Conservation (phyloP, 37 sponge, comb jelly and placozoan genomes). For the Ianthella basta region DNA sequence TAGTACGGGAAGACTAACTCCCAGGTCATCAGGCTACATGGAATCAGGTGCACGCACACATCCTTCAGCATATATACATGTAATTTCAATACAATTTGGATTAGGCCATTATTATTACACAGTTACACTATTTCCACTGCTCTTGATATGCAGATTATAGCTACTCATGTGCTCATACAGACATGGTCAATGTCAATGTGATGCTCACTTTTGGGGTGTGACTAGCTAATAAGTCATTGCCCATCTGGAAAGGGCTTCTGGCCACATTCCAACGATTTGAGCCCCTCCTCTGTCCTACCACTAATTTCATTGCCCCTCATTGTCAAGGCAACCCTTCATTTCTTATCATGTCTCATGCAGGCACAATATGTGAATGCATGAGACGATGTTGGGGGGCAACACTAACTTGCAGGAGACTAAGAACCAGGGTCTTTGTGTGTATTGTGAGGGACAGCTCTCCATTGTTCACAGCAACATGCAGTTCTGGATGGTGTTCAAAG, state of each 20-base stretch:
- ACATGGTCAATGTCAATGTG: no score
- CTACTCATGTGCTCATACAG: no score
- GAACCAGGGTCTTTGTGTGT: not conserved
- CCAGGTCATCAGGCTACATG: conserved; percentile 65
- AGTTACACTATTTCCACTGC: no score
- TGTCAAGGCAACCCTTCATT: not conserved
- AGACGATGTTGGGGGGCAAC: no score
- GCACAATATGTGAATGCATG: no score
- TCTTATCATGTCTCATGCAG: not conserved
- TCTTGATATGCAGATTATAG: no score
- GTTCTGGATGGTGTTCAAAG: not conserved
- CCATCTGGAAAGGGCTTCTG: no score
- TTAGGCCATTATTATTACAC: not conserved
- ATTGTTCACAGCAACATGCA: not conserved
- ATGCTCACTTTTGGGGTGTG: no score
- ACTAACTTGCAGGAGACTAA: conserved; percentile 4
- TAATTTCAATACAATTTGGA: not conserved
- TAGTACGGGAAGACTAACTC: conserved; percentile 27
- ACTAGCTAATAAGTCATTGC: no score
- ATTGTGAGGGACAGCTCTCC: not conserved
- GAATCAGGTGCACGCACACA: not conserved
- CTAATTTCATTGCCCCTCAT: not conserved
- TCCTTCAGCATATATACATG: not conserved
- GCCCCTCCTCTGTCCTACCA: no score
- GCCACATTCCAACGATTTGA: no score